Evolutionary conservation across 1,140 invertebrate genomes (phyloP).

Genomic region (Spodoptera litura): DNA sequence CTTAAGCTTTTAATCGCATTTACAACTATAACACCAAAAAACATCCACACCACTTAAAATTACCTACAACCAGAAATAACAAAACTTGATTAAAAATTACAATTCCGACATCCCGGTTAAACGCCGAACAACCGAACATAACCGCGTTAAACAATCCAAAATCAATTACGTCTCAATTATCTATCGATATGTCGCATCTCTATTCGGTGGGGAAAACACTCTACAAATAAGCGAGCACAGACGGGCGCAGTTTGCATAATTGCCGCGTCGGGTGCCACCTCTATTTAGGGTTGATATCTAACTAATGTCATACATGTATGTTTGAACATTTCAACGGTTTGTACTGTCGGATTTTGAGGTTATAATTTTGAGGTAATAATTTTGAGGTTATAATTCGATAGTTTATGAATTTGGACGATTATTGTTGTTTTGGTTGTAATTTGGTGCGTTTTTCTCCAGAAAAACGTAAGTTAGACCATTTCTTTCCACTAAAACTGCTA

Average conservation of each 20-base stretch:
- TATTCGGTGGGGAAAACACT: slow-evolving; percentile 52
- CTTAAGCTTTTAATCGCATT: too few species aligned
- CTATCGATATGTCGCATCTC: slow-evolving; percentile 46
- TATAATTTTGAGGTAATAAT: too few species aligned
- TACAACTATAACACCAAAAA: too few species aligned
- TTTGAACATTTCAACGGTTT: not conserved
- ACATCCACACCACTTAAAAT: too few species aligned
- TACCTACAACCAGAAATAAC: not conserved
- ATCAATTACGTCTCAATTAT: slow-evolving; percentile 47
- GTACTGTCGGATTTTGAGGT: not conserved
- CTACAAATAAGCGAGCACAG: slow-evolving; percentile 62
- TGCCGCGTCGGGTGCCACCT: slow-evolving; percentile 48
- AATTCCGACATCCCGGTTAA: not conserved
- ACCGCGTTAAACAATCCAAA: slow-evolving; percentile 15
- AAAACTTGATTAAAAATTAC: not conserved
- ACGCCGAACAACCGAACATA: not conserved
- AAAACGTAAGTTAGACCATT: too few species aligned
- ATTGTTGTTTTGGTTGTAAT: too few species aligned
- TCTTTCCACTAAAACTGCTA: too few species aligned
- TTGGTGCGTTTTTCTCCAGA: too few species aligned
- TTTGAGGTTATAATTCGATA: too few species aligned
- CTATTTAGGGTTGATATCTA: slow-evolving; percentile 35
- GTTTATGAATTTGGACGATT: too few species aligned
- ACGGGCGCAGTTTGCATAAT: slow-evolving; percentile 57
- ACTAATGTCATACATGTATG: not conserved